Evolutionary conservation across 2,113 vertebrate genomes (phyloP).

Genomic region (Actenoides lindsayi): DNA sequence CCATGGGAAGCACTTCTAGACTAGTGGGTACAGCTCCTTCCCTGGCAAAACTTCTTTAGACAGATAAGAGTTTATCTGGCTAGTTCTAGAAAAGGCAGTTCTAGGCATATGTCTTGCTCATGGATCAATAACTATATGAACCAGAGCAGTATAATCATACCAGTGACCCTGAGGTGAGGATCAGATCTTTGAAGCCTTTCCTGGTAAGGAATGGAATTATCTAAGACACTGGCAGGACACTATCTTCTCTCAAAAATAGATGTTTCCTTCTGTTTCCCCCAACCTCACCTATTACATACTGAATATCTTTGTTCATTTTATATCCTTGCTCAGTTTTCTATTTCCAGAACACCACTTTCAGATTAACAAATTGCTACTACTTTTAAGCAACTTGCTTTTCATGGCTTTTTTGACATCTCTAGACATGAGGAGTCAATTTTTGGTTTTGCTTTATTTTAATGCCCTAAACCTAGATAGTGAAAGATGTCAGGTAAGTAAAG

Average conservation of each 20-base stretch:
- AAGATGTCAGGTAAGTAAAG: neutral
- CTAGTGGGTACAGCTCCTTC: neutral
- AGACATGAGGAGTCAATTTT: neutral
- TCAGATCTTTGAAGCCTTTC: neutral
- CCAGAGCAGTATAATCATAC: neutral
- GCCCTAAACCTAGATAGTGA: neutral
- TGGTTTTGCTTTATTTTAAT: neutral
- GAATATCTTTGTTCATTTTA: neutral
- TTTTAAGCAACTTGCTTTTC: neutral
- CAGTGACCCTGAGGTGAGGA: neutral
- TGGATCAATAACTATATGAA: neutral
- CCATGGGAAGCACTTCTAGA: neutral
- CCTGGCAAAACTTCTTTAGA: neutral
- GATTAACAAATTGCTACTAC: neutral
- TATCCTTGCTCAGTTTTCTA: neutral
- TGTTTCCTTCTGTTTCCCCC: neutral
- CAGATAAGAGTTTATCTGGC: rapidly evolving
- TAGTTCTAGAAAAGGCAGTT: neutral
- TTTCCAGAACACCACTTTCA: neutral
- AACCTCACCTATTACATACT: neutral
- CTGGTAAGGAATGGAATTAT: neutral
- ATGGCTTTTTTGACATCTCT: neutral
- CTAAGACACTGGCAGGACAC: neutral
- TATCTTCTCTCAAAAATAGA: neutral
- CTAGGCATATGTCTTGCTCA: neutral